Conservation (phyloP, 2,888 invertebrate genomes). For the Nipponacmea schrenckii region DNA sequence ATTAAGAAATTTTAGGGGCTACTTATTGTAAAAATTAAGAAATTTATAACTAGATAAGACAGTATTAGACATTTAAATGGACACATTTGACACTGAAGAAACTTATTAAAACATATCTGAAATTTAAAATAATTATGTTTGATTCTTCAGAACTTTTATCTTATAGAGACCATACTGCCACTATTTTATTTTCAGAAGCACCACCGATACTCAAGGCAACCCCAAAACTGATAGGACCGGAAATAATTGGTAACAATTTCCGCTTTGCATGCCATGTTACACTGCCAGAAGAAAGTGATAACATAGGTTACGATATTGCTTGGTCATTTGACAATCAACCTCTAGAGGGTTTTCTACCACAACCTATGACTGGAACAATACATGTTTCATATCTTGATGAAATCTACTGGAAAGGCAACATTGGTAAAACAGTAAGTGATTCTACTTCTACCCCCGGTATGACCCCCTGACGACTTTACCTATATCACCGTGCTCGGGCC, state of each 20-base stretch:
- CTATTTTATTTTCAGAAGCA: slow-evolving; percentile 3
- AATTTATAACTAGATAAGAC: too few species aligned
- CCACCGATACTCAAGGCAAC: slow-evolving; percentile 6
- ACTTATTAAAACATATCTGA: too few species aligned
- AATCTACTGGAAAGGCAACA: slow-evolving; percentile 20
- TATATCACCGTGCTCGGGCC: too few species aligned
- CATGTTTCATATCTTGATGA: slow-evolving; percentile 20
- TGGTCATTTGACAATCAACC: slow-evolving; percentile 18
- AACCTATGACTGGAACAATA: slow-evolving; percentile 11
- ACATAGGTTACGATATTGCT: slow-evolving; percentile 15
- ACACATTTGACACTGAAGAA: too few species aligned
- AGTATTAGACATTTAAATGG: too few species aligned
- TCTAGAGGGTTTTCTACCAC: background rate
- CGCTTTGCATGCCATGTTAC: slow-evolving; percentile 19
- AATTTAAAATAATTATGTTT: too few species aligned
- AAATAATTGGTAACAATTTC: slow-evolving; percentile 12
- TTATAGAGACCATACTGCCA: too few species aligned
- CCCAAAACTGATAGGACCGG: slow-evolving; percentile 16
- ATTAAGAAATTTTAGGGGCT: too few species aligned
- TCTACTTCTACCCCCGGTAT: background rate
- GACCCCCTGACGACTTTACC: too few species aligned
- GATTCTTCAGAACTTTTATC: too few species aligned
- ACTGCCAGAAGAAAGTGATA: background rate
- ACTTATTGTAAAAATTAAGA: too few species aligned
- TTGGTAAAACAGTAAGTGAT: slow-evolving; percentile 20